Conservation (phyloP, 2,113 vertebrate species). For the Antigone vipio region DNA sequence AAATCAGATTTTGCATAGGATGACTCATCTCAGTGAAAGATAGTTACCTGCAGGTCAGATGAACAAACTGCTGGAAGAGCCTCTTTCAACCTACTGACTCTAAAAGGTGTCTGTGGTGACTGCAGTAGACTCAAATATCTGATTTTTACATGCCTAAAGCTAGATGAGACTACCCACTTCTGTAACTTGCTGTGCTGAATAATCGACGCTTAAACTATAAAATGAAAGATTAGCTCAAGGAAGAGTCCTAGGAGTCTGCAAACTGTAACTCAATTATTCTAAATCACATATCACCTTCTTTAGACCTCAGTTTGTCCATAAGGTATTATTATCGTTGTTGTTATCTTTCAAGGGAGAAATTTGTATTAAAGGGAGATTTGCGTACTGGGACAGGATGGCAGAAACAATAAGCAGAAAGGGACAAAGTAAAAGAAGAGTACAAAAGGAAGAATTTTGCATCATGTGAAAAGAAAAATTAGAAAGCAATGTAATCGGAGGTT, state of each 20-base stretch:
- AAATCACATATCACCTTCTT: neutral
- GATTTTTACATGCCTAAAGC: neutral
- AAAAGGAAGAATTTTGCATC: neutral
- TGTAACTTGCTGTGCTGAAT: neutral
- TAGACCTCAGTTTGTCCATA: neutral
- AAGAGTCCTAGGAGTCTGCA: neutral
- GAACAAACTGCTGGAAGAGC: neutral
- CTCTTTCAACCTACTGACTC: neutral
- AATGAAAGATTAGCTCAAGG: neutral
- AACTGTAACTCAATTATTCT: neutral
- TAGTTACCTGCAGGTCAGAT: neutral
- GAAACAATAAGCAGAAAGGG: neutral
- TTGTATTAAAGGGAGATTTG: neutral
- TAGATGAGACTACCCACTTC: neutral
- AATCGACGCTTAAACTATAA: neutral
- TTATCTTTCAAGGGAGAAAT: neutral
- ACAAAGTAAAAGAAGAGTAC: neutral
- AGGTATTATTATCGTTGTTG: neutral
- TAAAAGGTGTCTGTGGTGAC: neutral
- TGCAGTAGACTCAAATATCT: neutral
- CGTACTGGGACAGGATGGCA: neutral
- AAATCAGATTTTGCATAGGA: neutral
- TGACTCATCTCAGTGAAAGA: neutral
- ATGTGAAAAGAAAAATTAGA: neutral
- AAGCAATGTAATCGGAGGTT: neutral